Evolutionary conservation across 2,888 invertebrate genomes (phyloP), one percentile per base, ranked within the genome.

Genomic region (Portevinia maculata): DNA sequence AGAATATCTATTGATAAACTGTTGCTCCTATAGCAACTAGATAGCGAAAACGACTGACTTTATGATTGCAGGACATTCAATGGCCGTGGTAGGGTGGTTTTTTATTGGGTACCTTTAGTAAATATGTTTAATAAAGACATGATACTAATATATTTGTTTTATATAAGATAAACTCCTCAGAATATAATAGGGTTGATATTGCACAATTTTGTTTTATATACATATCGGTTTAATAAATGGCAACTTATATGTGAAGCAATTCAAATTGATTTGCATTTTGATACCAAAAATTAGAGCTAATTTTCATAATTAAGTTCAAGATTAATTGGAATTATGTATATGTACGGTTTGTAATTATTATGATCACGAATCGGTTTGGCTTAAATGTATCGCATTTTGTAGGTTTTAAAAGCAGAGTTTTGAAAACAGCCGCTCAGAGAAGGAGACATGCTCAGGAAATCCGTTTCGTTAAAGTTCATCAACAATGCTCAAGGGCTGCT

Each of bases 21-120:
- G 7, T 34, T 60, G 62, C 70, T 78, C 32, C 83, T 69, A 83
- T 83, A 44, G 57, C 53, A 67, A 83, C 83, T 69, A 78, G 83
- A 83, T 83, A 83, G 50, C 21, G 9, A 4, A 32, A 9, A 48
- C 39, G n/a, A 48, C 17, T 73, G 46, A 15, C 44, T 34, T 4
- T n/a, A 62, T 52, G 55, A 57, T 74, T 50, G 17, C 48, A 75
- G 81, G 81, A 81, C 50, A 75, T 62, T 74, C 21, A 34, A 65
- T 39, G 46, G 17, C 53, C 53, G 28, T 65, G 37, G 60, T 53
- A 50, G 59, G 71, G 52, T 65, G 15, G n/a, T 5, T 37, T 13
- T 28, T 46, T 30, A 44, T 13, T 9, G 46, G 52, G 64, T 59
- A 21, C 13, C 37, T 67, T 41, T 39, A 30, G 32, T 34, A 32